Evolutionary conservation across 2,888 invertebrate species (phyloP).

Genomic region (Xestobium rufovillosum): DNA sequence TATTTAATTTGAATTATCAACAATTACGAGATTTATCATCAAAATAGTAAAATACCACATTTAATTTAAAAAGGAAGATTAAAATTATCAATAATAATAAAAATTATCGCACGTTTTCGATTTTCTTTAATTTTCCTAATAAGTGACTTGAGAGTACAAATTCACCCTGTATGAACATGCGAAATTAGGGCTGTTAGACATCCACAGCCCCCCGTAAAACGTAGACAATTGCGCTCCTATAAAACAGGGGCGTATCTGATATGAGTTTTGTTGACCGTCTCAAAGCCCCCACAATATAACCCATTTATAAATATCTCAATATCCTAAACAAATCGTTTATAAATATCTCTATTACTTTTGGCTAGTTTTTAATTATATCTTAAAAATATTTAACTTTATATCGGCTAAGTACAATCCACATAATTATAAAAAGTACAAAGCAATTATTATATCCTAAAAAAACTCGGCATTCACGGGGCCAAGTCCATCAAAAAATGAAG

Average conservation of each 20-base stretch:
- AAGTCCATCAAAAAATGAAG: slow-evolving; percentile 5
- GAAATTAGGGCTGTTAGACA: no score
- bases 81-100: slow-evolving; percentile 11
- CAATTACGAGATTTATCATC: no score
- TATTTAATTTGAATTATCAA: no score
- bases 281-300: no score
- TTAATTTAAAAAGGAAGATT: no score
- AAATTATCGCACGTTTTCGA: slow-evolving; percentile 10
- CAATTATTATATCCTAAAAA: slow-evolving; percentile 36
- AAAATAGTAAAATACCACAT: no score
- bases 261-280: no score
- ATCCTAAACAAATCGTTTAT: slow-evolving; percentile 37
- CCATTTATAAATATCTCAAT: slow-evolving; percentile 37
- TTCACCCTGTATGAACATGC: no score
- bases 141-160: slow-evolving; percentile 15
- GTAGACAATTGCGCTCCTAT: no score
- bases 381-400: slow-evolving; percentile 42
- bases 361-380: slow-evolving; percentile 25
- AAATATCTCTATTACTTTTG: slow-evolving; percentile 30
- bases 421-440: slow-evolving; percentile 44
- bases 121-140: slow-evolving; percentile 15
- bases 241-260: no score
- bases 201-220: no score
- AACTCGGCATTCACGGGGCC: slow-evolving; percentile 22
- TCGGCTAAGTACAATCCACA: slow-evolving; percentile 36